phyloP scores from a whole-genome alignment of 1,140 invertebrate genomes.

The Tyrophagus putrescentiae region DNA sequence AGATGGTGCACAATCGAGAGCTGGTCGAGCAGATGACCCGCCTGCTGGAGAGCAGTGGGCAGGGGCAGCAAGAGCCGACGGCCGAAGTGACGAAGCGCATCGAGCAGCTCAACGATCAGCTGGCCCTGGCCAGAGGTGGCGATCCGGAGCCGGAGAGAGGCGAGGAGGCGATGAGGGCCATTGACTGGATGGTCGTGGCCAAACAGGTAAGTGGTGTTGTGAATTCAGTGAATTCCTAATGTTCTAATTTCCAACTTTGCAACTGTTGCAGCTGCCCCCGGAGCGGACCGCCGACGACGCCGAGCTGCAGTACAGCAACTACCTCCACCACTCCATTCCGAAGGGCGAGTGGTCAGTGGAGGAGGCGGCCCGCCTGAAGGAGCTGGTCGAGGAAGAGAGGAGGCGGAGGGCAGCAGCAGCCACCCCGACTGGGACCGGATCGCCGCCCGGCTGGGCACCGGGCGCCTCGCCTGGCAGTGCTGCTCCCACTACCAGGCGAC shows the following conservation, averaged over 20 bases:
- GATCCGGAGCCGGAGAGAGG: slow-evolving; percentile 12
- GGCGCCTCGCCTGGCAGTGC: slow-evolving; percentile 24
- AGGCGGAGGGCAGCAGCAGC: background rate
- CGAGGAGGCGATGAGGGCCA: background rate
- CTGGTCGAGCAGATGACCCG: background rate
- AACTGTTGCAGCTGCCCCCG: background rate
- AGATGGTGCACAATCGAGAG: background rate
- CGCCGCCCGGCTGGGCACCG: slow-evolving; percentile 13
- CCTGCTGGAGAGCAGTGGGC: background rate
- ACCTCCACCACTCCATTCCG: slow-evolving; percentile 21
- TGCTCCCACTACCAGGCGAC: slow-evolving; percentile 19
- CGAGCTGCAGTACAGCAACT: slow-evolving; percentile 23
- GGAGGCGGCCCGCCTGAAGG: slow-evolving; percentile 19
- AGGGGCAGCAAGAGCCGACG: background rate
- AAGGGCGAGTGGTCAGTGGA: slow-evolving; percentile 22
- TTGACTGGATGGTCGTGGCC: slow-evolving; percentile 21
- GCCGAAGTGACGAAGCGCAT: slow-evolving; percentile 2
- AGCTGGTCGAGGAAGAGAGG: slow-evolving; percentile 10
- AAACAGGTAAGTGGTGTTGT: too few relatives aligned
- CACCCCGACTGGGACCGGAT: slow-evolving; percentile 19
- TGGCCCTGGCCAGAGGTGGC: background rate
- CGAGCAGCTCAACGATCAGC: background rate
- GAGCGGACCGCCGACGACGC: slow-evolving; percentile 15
- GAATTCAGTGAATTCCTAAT: too few relatives aligned
- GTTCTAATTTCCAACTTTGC: too few relatives aligned